Evolutionary conservation across 2,113 vertebrate species (phyloP).

Genomic region (Rhodinocichla rosea): DNA sequence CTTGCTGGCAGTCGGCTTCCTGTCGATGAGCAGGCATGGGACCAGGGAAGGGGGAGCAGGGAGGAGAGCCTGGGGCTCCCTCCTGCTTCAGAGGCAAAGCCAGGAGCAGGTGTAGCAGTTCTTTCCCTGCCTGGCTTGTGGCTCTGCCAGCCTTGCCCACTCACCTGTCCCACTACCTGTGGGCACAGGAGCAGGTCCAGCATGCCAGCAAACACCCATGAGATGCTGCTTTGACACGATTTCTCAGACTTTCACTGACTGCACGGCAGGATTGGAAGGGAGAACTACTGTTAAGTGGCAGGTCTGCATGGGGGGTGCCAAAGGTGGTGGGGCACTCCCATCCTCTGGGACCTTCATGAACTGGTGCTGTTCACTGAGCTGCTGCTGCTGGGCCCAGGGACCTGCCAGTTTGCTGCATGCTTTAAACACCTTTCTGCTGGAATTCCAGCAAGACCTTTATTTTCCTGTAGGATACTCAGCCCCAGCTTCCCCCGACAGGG

Average conservation of each 20-base stretch:
- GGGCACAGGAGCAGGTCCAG: background rate
- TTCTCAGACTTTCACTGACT: background rate
- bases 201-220: background rate
- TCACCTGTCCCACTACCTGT: accelerated
- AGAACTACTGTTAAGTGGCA: accelerated
- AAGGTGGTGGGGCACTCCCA: background rate
- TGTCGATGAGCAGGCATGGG: background rate
- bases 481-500: background rate
- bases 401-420: background rate
- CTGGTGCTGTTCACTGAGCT: background rate
- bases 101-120: background rate
- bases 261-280: background rate
- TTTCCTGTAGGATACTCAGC: background rate
- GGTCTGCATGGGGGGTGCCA: accelerated
- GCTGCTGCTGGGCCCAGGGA: background rate
- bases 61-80: background rate
- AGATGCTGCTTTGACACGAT: background rate
- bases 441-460: background rate
- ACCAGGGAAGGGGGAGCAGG: background rate
- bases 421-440: background rate
- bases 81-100: background rate
- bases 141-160: background rate
- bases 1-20: background rate
- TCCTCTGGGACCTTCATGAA: background rate
- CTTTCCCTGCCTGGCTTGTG: background rate